Evolutionary conservation across 1,140 invertebrate species (phyloP).

Genomic region (Stegodyphus dumicola): DNA sequence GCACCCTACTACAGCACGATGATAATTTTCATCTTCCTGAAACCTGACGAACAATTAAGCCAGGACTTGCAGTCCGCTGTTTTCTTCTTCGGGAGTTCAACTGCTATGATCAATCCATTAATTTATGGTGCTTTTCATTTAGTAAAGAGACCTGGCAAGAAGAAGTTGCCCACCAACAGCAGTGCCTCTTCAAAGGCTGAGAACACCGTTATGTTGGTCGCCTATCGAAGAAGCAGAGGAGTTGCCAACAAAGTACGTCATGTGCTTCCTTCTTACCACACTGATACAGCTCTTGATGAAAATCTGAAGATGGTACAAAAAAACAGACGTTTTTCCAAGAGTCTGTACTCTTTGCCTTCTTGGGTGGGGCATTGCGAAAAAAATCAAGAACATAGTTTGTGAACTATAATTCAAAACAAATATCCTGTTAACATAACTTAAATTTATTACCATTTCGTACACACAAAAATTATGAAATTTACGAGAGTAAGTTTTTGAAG

Average conservation of each 20-base stretch:
- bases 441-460: no score
- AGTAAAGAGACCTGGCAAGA: not conserved
- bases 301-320: not conserved
- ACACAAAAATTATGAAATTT: no score
- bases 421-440: no score
- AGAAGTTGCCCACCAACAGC: not conserved
- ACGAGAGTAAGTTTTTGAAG: no score
- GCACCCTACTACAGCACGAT: conserved; percentile 97
- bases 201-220: not conserved
- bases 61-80: conserved; percentile 71
- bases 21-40: conserved; percentile 82
- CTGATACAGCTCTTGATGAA: not conserved
- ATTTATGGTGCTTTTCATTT: conserved; percentile 89
- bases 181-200: conserved; percentile 1
- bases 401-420: no score
- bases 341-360: no score
- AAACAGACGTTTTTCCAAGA: not conserved
- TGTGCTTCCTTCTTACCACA: not conserved
- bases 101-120: conserved; percentile 85
- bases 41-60: conserved; percentile 76
- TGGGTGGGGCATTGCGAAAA: no score
- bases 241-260: not conserved
- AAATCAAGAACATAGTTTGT: no score
- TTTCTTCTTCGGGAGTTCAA: conserved; percentile 87
- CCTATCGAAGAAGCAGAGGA: not conserved